Evolutionary conservation across 2,888 invertebrate species (phyloP), one percentile per base, ranked within the genome.

Genomic region (Troides helena): DNA sequence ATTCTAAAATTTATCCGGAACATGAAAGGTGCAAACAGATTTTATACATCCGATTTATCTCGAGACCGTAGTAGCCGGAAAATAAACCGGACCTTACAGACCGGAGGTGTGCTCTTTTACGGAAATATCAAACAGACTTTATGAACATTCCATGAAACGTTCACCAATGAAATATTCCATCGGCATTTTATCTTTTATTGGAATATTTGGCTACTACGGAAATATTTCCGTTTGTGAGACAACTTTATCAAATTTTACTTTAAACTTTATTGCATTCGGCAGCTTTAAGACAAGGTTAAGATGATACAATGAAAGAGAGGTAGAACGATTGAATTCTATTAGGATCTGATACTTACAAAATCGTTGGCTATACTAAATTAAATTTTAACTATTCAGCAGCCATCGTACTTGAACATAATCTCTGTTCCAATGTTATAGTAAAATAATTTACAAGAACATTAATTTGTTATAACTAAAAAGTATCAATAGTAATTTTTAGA

Each of bases 61-160:
- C 18, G 2, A 39, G 39, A 39, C 2, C 39, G 39, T 39, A 39
- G 39, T 4, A 50, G 17, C 50, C 14, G 50, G 5, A 18, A 50
- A 50, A 14, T 8, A 50, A 50, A 50, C 50, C 17, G 50, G 18
- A 17, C 50, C 23, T 8, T 21, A 21, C 46, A 46, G 46, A 43
- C 18, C 21, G 21, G 17, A 18, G 62, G 2, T 17, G 10, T 14
- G n/a, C 46, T 62, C 50, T 62, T 62, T 62, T 50, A 25, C 21
- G 17, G 18, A 50, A 62, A 25, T 50, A 50, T 62, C 62, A 25
- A 36, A 21, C 62, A 50, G 25, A n/a, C 50, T 62, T 62, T 62
- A 62, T 14, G 25, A 50, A 62, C 25, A 62, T 50, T 62, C 62
- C 25, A 23, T 46, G 2, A 30, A 30, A 30, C 5, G 30, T 30